Conservation (phyloP, 1,140 invertebrate genomes). For the Sminthurides bifidus region DNA sequence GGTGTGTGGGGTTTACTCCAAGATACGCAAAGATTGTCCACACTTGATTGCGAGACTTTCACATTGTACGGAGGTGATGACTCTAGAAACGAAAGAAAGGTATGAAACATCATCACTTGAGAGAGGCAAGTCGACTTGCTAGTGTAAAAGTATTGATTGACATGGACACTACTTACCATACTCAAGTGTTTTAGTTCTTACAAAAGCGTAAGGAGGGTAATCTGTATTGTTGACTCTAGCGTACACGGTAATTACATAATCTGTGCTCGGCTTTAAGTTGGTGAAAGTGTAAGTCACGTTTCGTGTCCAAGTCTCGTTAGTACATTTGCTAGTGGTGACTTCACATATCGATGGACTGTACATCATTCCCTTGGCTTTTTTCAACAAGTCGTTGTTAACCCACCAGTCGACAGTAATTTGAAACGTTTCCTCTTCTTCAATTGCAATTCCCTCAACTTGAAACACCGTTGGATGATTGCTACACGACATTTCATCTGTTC, state of each 20-base stretch:
- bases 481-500: constrained; percentile 58
- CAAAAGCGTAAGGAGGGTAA: constrained; percentile 49
- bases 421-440: constrained; percentile 40
- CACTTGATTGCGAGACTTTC: constrained; percentile 49
- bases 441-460: constrained; percentile 43
- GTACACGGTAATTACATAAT: constrained; percentile 66
- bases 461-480: constrained; percentile 40
- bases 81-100: constrained; percentile 35
- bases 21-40: constrained; percentile 47
- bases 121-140: neutral
- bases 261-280: constrained; percentile 52
- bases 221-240: constrained; percentile 43
- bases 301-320: constrained; percentile 16
- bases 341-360: constrained; percentile 48
- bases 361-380: constrained; percentile 41
- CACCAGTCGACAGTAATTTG: constrained; percentile 47
- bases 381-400: constrained; percentile 33
- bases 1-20: constrained; percentile 54
- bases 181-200: constrained; percentile 49
- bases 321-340: constrained; percentile 34
- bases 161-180: constrained; percentile 39
- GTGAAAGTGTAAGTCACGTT: constrained; percentile 30
- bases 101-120: neutral
- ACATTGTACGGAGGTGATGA: constrained; percentile 54
- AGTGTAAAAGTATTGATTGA: neutral